Evolutionary conservation across 2,797 vertebrate species (phyloP).

Genomic region (Sphenopsis melanotis): DNA sequence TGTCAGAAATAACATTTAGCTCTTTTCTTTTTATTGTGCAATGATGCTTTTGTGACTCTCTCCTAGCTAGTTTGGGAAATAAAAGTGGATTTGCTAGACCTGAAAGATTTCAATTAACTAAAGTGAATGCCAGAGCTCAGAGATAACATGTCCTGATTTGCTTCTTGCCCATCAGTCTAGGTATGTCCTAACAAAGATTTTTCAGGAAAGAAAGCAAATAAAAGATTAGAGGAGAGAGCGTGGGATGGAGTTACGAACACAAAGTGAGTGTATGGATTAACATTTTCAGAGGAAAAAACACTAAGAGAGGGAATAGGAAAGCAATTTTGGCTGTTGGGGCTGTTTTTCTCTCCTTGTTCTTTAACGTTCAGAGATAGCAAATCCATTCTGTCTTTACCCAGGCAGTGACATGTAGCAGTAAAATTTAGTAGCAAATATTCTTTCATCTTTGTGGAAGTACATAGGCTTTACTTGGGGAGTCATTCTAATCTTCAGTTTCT

Average conservation of each 20-base stretch:
- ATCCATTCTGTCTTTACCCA: not conserved
- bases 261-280: not conserved
- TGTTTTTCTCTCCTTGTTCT: not conserved
- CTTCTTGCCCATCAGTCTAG: not conserved
- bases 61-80: not conserved
- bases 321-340: not conserved
- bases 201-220: not conserved
- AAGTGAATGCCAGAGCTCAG: not conserved
- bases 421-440: not conserved
- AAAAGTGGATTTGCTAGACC: not conserved
- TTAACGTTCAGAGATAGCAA: not conserved
- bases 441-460: not conserved
- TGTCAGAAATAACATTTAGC: not conserved
- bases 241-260: not conserved
- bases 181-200: not conserved
- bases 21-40: not conserved
- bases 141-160: not conserved
- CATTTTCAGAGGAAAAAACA: not conserved
- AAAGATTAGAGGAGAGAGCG: not conserved
- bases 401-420: not conserved
- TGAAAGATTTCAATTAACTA: conserved; percentile 36
- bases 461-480: not conserved
- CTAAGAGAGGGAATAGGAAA: not conserved
- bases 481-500: not conserved
- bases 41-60: not conserved